Evolutionary conservation across 1,140 invertebrate genomes (phyloP).

Genomic region (Drosophila paulistorum): DNA sequence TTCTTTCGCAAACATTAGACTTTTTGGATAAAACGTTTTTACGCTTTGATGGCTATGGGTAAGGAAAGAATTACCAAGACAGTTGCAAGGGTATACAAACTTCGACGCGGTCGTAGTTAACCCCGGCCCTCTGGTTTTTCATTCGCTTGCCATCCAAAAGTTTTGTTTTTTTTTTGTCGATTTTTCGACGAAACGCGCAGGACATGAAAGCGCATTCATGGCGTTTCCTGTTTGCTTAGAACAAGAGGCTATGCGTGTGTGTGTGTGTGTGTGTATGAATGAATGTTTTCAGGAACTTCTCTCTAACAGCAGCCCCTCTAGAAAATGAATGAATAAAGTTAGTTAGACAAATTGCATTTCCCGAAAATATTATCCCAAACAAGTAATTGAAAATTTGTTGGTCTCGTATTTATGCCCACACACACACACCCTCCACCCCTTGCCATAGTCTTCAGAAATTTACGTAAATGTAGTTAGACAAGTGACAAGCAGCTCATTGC

Average conservation of each 20-base stretch:
- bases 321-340: conserved; percentile 79
- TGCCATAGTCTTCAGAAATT: not conserved
- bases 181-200: conserved; percentile 31
- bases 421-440: not conserved
- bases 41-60: no score
- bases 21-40: no score
- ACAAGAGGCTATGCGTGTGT: conserved; percentile 32
- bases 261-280: conserved; percentile 8
- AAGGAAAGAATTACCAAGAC: no score
- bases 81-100: no score
- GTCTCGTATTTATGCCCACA: conserved; percentile 58
- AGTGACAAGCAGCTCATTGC: not conserved
- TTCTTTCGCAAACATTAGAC: no score
- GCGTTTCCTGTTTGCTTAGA: conserved; percentile 32
- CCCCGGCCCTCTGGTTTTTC: no score
- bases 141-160: conserved; percentile 55
- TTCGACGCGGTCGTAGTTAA: no score
- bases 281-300: conserved; percentile 49
- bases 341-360: conserved; percentile 77
- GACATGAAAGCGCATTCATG: conserved; percentile 49
- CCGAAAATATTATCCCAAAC: conserved; percentile 77
- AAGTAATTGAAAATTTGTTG: conserved; percentile 78
- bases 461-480: conserved; percentile 11
- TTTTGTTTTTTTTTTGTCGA: conserved; percentile 61
- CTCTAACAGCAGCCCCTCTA: conserved; percentile 21